Evolutionary conservation across 2,888 invertebrate species (phyloP), one percentile per base, ranked within the genome.

Genomic region (Ariolimax columbianus): DNA sequence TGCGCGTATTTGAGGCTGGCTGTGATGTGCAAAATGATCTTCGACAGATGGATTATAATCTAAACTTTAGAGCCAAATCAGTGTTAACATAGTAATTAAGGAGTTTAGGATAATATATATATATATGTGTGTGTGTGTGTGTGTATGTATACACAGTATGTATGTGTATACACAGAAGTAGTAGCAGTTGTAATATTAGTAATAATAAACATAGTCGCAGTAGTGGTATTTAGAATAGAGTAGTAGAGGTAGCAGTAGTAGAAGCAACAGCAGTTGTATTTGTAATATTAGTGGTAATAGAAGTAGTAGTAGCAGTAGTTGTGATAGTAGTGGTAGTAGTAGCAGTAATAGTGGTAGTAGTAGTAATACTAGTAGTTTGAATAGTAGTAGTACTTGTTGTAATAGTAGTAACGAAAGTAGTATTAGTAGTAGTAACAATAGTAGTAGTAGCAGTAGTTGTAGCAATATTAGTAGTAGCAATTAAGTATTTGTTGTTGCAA

Each of bases 171-270:
- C n/a, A n/a, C n/a, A n/a, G n/a, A n/a, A 70, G 36, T 36, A 70
- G 70, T 70, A 70, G 78, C 33, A 78, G 78, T 59, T 59, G 59
- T 78, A 78, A 59, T 78, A 78, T 38, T 59, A 78, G 78, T 78
- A 55, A 59, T 59, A 78, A n/a, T 40, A 72, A 26, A 26, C 40
- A 26, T 40, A 40, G 40, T 19, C 63, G 77, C 75, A 87, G 79
- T 66, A 85, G 79, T 80, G 72, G 59, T 68, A 73, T 38, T 68
- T 40, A 70, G 70, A 78, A 23, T 70, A 55, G 70, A 81, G 84
- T 66, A 59, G 72, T 66, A 70, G 23, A 26, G 40, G 26, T 23
- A 40, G 40, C 4, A 26, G 72, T 40, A 40, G 40, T 38, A 26
- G 6, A 26, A 70, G 70, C 17, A 70, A n/a, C 19, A 70, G 38